These are phyloP conservation scores for Drosophila yooni DNA, from an alignment of 2,888 invertebrate species.

Conservation along the genomic window DNA sequence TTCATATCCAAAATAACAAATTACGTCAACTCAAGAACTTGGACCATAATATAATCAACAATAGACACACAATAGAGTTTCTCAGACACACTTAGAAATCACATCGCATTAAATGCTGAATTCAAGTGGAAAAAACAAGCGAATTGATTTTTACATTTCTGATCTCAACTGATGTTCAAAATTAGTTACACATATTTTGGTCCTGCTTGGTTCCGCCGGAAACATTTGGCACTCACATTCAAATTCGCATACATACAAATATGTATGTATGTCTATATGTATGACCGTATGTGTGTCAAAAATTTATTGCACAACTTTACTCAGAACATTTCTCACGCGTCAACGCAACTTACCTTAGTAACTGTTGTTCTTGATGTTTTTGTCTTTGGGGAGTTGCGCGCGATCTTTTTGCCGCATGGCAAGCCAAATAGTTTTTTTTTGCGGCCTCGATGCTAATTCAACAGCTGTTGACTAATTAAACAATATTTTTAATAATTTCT, in stretches of 20 bases:
- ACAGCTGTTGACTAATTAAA: slow-evolving; percentile 52
- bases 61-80: slow-evolving; percentile 44
- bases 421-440: slow-evolving; percentile 39
- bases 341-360: slow-evolving; percentile 51
- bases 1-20: slow-evolving; percentile 34
- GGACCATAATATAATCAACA: slow-evolving; percentile 32
- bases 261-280: background rate
- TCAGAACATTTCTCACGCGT: slow-evolving; percentile 39
- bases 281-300: slow-evolving; percentile 13
- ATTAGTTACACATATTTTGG: background rate
- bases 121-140: background rate
- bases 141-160: background rate
- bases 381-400: slow-evolving; percentile 25
- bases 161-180: background rate
- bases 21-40: slow-evolving; percentile 55
- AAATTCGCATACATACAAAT: slow-evolving; percentile 8
- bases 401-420: slow-evolving; percentile 41
- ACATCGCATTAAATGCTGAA: slow-evolving; percentile 3
- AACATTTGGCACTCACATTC: slow-evolving; percentile 13
- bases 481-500: slow-evolving; percentile 31
- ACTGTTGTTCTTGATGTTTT: slow-evolving; percentile 1
- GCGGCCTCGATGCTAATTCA: slow-evolving; percentile 45
- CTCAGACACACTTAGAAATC: slow-evolving; percentile 25
- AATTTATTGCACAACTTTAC: slow-evolving; percentile 53
- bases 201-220: slow-evolving; percentile 22